Evolutionary conservation across 2,797 vertebrate species (phyloP).

Genomic region (Clarias platycephalus): DNA sequence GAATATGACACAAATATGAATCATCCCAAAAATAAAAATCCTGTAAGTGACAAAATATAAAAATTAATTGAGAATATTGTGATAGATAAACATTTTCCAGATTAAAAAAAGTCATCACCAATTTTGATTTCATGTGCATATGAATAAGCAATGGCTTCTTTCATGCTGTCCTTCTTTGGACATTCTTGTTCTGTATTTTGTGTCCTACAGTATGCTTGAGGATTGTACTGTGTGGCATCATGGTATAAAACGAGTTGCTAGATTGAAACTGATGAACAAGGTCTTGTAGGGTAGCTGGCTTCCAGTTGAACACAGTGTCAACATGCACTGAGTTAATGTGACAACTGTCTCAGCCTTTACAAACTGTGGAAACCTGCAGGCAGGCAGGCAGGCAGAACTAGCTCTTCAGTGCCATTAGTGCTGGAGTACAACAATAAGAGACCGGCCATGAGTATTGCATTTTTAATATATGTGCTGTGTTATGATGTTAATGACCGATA

Average conservation of each 20-base stretch:
- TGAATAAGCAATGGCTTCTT: background rate
- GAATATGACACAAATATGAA: background rate
- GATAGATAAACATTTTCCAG: no score
- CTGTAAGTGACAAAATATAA: background rate
- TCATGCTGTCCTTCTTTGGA: background rate
- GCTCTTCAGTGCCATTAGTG: background rate
- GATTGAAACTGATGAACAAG: slow-evolving; percentile 36
- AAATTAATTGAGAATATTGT: no score
- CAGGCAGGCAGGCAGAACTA: background rate
- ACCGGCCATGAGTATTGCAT: background rate
- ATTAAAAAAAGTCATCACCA: background rate
- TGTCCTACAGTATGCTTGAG: background rate
- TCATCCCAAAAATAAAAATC: background rate
- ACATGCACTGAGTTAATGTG: slow-evolving; percentile 33
- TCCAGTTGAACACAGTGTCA: slow-evolving; percentile 16
- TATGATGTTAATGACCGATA: background rate
- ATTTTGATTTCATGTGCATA: background rate
- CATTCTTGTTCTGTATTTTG: background rate
- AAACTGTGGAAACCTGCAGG: slow-evolving; percentile 10
- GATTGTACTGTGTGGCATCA: background rate
- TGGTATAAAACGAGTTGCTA: background rate
- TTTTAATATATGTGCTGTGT: background rate
- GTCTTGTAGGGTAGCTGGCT: slow-evolving; percentile 38
- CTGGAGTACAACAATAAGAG: background rate
- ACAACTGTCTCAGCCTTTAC: slow-evolving; percentile 45